A percentile compares a stretch with the other conserved stretches of the same genome.
These are phyloP conservation scores for Physeter macrocephalus DNA, from an alignment of 2,113 vertebrate species.

Conservation along the genomic window DNA sequence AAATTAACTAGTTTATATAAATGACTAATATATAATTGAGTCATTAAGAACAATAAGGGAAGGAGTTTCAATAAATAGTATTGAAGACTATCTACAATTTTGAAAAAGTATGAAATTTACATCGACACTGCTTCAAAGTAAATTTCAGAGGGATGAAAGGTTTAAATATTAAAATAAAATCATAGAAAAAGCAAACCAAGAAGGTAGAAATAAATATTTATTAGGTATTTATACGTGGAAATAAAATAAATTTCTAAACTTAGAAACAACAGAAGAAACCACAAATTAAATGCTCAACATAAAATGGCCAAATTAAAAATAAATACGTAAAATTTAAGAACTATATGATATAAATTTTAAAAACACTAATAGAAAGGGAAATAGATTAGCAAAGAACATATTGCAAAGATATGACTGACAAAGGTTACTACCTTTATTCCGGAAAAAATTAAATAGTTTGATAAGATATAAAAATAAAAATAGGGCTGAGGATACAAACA, in stretches of 20 bases:
- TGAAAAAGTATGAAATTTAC: background rate
- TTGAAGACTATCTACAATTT: background rate
- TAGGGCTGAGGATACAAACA: background rate
- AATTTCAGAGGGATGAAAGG: background rate
- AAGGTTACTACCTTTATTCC: background rate
- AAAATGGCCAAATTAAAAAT: background rate
- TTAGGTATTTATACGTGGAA: background rate
- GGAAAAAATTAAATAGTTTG: background rate
- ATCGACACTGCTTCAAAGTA: background rate
- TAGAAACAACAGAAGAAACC: background rate
- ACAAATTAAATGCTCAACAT: background rate
- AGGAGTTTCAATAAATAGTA: background rate
- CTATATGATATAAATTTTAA: background rate
- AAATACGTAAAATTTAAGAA: background rate
- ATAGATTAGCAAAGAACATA: background rate
- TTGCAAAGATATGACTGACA: background rate
- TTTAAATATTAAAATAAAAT: background rate
- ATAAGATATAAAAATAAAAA: background rate
- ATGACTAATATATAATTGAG: background rate
- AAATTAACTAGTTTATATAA: background rate
- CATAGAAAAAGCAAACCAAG: background rate
- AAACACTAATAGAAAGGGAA: background rate
- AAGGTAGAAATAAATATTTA: background rate
- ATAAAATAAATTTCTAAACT: background rate
- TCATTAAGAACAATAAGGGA: background rate